Evolutionary conservation across 1,140 invertebrate species (phyloP).

Genomic region (Aphis gossypii): DNA sequence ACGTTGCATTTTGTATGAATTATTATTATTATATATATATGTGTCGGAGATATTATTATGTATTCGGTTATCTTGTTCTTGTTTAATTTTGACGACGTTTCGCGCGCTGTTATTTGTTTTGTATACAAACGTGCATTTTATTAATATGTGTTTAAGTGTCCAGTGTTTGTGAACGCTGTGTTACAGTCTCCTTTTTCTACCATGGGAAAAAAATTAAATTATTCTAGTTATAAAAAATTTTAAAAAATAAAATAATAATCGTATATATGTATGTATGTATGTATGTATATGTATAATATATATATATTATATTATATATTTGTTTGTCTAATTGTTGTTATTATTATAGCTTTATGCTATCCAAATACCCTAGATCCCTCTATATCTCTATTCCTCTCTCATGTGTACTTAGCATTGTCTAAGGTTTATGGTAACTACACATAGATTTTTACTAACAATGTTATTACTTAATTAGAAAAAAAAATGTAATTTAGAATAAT

Average conservation of each 20-base stretch:
- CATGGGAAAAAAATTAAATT: conserved; percentile 62
- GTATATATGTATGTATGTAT: conserved; percentile 18
- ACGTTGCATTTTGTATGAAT: conserved; percentile 57
- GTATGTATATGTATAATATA: conserved; percentile 27
- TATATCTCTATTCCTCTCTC: not conserved
- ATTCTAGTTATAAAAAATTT: conserved; percentile 62
- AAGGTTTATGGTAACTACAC: not conserved
- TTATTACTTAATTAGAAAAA: too few species aligned
- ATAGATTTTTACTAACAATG: not conserved
- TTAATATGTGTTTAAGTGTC: conserved; percentile 57
- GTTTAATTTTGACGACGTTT: conserved; percentile 58
- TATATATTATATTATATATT: conserved; percentile 44
- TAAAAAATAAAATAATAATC: conserved; percentile 25
- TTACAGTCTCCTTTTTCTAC: conserved; percentile 63
- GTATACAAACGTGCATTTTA: conserved; percentile 58
- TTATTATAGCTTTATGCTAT: not conserved
- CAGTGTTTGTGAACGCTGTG: conserved; percentile 54
- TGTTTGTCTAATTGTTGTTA: conserved; percentile 24
- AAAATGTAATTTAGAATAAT: too few species aligned
- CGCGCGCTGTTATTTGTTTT: conserved; percentile 55
- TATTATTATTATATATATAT: conserved; percentile 57
- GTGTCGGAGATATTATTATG: conserved; percentile 58
- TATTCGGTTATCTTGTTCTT: conserved; percentile 58
- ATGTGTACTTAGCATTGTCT: not conserved
- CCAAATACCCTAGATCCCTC: not conserved